Percentiles rank a stretch among this genome's conserved stretches.
phyloP scores from a whole-genome alignment of 2,797 vertebrate genomes.

The Paratrypauchen microcephalus region DNA sequence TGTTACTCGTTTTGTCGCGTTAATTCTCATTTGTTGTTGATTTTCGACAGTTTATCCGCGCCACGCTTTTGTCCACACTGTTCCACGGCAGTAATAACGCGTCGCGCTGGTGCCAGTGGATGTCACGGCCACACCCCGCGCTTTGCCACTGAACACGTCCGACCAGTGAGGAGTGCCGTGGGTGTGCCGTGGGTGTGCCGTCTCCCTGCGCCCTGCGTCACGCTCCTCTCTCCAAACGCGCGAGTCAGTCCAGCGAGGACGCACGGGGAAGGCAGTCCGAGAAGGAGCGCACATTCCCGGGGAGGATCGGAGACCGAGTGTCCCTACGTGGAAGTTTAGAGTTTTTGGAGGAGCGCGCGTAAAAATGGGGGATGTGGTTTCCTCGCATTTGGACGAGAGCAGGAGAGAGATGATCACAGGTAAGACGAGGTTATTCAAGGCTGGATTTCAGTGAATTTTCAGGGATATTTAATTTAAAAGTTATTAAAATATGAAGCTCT shows the following conservation, averaged over 20 bases:
- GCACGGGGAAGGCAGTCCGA: background rate
- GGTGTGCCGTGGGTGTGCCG: no score
- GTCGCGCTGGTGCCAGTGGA: constrained; percentile 4
- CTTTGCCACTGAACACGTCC: constrained; percentile 70
- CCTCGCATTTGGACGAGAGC: constrained; percentile 92
- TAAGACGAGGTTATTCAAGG: constrained; percentile 56
- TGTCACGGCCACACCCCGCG: constrained; percentile 59
- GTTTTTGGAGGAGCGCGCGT: constrained; percentile 18
- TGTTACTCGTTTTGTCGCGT: no score
- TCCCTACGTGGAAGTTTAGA: background rate
- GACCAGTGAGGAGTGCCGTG: constrained; percentile 68
- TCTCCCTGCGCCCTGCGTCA: background rate
- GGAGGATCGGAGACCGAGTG: background rate
- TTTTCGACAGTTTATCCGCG: no score
- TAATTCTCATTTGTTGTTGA: no score
- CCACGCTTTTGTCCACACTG: background rate
- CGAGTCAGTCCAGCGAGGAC: background rate
- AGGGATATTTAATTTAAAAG: no score
- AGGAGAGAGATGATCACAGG: constrained; percentile 88
- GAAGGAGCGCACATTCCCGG: background rate
- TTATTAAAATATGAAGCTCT: no score
- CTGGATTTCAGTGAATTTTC: no score
- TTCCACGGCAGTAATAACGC: background rate
- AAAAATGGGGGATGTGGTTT: constrained; percentile 93
- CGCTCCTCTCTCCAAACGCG: background rate